Percentiles rank a stretch among this genome's conserved stretches.
phyloP scores from a whole-genome alignment of 1,140 invertebrate genomes.

The Conus betulinus region DNA sequence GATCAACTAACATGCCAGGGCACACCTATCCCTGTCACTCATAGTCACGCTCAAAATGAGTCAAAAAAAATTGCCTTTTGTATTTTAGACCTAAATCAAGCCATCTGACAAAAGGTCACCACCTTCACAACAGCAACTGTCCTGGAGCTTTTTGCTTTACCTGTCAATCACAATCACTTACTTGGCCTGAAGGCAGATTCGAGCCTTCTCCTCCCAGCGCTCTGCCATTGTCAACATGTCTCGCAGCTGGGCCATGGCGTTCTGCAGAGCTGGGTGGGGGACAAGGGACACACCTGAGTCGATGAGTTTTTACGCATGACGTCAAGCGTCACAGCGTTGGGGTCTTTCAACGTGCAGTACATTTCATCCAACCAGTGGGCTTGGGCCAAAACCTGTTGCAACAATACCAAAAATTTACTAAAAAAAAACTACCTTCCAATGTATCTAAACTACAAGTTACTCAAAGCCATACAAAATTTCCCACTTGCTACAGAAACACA shows the following conservation, averaged over 20 bases:
- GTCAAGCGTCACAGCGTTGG: slow-evolving; percentile 81
- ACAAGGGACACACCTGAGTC: slow-evolving; percentile 83
- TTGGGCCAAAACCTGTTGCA: slow-evolving; percentile 76
- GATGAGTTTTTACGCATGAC: slow-evolving; percentile 84
- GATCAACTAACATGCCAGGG: too few species aligned
- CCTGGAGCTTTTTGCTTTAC: too few species aligned
- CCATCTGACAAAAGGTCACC: too few species aligned
- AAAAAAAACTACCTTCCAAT: neutral
- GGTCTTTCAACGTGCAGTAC: slow-evolving; percentile 72
- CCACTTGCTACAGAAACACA: too few species aligned
- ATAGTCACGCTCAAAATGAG: too few species aligned
- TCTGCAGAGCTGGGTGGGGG: slow-evolving; percentile 85
- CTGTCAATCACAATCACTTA: slow-evolving; percentile 49
- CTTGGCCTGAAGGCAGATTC: slow-evolving; percentile 81
- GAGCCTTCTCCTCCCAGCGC: slow-evolving; percentile 90
- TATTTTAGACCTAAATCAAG: too few species aligned
- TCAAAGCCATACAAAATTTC: too few species aligned
- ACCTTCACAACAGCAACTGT: too few species aligned
- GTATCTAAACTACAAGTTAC: neutral
- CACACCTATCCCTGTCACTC: too few species aligned
- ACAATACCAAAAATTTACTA: too few species aligned
- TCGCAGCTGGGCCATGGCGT: slow-evolving; percentile 84
- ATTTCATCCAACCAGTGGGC: slow-evolving; percentile 86
- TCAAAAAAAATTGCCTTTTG: too few species aligned
- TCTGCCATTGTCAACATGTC: slow-evolving; percentile 84